Conservation (phyloP, 2,888 invertebrate species). For the Scaptomyza polygonia region DNA sequence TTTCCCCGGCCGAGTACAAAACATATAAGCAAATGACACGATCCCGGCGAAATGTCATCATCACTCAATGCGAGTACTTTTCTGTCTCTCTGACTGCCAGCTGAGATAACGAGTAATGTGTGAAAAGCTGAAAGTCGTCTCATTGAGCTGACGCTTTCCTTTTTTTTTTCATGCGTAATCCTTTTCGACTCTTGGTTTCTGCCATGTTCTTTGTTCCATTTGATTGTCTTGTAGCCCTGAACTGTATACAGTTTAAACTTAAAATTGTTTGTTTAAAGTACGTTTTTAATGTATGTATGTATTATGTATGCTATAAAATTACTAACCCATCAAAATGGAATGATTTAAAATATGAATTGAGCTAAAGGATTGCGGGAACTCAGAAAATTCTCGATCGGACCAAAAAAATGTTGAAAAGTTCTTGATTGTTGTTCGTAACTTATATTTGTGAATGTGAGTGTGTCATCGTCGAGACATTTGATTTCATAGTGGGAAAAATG, state of each 20-base stretch:
- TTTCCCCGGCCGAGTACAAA: slow-evolving; percentile 13
- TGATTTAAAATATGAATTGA: no score
- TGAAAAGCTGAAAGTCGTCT: slow-evolving; percentile 25
- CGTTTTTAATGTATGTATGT: no score
- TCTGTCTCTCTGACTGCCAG: not conserved
- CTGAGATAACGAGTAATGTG: slow-evolving; percentile 35
- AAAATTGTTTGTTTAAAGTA: not conserved
- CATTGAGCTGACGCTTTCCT: slow-evolving; percentile 4
- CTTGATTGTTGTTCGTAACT: not conserved
- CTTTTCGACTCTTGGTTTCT: slow-evolving; percentile 5
- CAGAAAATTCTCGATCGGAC: not conserved
- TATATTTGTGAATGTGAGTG: slow-evolving; percentile 54
- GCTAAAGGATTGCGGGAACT: no score
- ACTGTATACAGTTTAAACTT: not conserved
- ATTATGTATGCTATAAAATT: no score
- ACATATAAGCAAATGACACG: slow-evolving; percentile 20
- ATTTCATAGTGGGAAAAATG: slow-evolving; percentile 18
- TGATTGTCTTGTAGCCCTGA: not conserved
- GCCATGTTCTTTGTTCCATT: slow-evolving; percentile 3
- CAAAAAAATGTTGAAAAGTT: not conserved
- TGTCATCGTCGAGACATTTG: slow-evolving; percentile 52
- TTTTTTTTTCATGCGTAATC: slow-evolving; percentile 1
- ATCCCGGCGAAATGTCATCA: slow-evolving; percentile 40
- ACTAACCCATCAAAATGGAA: no score
- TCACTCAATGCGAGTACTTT: slow-evolving; percentile 35